A percentile compares a stretch with the other conserved stretches of the same genome.
These are phyloP conservation scores for Spialia ferax DNA, from an alignment of 2,888 invertebrate species.

Conservation along the genomic window DNA sequence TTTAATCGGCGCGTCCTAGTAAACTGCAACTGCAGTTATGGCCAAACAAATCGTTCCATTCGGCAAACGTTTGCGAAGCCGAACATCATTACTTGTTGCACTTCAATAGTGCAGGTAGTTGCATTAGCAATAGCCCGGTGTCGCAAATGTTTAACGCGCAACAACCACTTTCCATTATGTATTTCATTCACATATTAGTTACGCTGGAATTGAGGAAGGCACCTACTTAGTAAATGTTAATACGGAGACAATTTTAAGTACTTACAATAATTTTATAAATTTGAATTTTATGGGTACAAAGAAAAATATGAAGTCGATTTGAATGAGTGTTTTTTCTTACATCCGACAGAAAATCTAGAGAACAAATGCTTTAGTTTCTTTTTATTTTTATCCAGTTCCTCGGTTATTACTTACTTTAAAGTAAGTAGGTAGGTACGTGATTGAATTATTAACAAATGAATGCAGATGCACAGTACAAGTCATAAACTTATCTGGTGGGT, in stretches of 20 bases:
- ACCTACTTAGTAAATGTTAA: slow-evolving; percentile 40
- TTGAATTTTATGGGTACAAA: no score
- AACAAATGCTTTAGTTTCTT: no score
- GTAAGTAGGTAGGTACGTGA: no score
- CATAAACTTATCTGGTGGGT: no score
- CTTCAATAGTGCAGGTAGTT: slow-evolving; percentile 12
- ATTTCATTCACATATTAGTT: slow-evolving; percentile 14
- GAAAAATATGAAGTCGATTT: no score
- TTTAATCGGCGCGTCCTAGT: neutral
- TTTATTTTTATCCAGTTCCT: no score
- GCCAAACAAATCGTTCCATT: slow-evolving; percentile 23
- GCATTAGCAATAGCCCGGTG: slow-evolving; percentile 15
- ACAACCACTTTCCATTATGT: slow-evolving; percentile 21
- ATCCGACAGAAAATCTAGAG: no score
- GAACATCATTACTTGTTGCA: slow-evolving; percentile 45
- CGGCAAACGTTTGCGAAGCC: slow-evolving; percentile 59
- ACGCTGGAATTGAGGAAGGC: neutral
- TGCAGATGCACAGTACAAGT: no score
- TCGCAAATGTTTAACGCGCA: slow-evolving; percentile 24
- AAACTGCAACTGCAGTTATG: neutral
- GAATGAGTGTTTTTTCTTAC: no score
- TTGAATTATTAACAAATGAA: no score
- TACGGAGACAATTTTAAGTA: neutral
- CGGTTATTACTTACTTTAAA: no score
- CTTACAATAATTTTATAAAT: no score